Evolutionary conservation across 2,797 vertebrate genomes (phyloP), one percentile per base, ranked within the genome.

Genomic region (Sarcoramphus papa): DNA sequence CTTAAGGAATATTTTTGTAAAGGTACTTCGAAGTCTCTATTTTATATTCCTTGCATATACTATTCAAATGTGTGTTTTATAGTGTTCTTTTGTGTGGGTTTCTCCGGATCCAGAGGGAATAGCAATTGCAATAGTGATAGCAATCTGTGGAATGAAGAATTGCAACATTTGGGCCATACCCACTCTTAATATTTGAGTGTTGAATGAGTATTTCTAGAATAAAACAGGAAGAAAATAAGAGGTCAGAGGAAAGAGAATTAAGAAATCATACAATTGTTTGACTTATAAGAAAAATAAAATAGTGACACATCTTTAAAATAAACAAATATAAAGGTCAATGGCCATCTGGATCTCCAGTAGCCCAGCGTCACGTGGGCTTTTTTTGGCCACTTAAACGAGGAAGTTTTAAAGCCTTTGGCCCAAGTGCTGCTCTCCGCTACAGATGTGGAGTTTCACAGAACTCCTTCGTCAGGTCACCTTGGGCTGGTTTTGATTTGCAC

Each of bases 101-200:
- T 95, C 81, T 85, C 40, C 2, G 9, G 57, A 89, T 85, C 70
- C 72, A 92, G 80, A 57, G 90, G 92, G 77, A 92, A 88, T 64
- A 85, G 90, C 70, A 74, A 51, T 80, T 95, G 84, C 89, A 88
- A 72, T 85, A 85, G 67, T 21, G 93, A 95, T 95, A 93, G 48
- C 50, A n/a, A 87, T 95, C 84, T 95, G 74, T 94, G 94, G 94
- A 95, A 97, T 95, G 88, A 92, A 79, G 90, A 95, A 91, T 93
- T 95, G 95, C 92, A 96, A 95, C 88, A 92, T 80, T 85, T 80
- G 84, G 86, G 81, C n/a, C 83, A 85, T 93, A 62, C 75, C 86
- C 84, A 15, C 67, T 67, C 70, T 59, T 75, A 74, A 45, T 73
- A 75, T 79, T 78, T 89, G 77, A 89, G 70, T 79, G 45, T 69